Conservation (phyloP, 2,888 invertebrate species). For the Tetropium fuscum region DNA sequence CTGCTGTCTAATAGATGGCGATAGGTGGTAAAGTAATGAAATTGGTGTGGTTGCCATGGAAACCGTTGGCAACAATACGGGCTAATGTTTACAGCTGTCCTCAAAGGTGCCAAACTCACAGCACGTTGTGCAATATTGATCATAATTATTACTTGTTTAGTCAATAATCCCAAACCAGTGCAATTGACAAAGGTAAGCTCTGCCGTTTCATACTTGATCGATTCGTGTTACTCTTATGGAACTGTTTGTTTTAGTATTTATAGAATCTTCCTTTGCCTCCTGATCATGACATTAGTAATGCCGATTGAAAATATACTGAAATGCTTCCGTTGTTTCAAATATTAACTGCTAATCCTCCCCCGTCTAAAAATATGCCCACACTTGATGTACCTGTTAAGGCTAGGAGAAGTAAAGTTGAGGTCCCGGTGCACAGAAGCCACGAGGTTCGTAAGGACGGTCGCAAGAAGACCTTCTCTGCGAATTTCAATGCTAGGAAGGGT, state of each 20-base stretch:
- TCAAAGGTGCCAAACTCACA: conserved; percentile 31
- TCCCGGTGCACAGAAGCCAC: conserved; percentile 55
- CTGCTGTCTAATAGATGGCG: not conserved
- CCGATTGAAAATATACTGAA: conserved; percentile 8
- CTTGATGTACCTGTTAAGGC: conserved; percentile 50
- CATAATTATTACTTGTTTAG: conserved; percentile 28
- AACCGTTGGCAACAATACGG: conserved; percentile 42
- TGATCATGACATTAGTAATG: conserved; percentile 11
- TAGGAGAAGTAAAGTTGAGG: conserved; percentile 53
- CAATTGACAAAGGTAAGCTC: conserved; percentile 5
- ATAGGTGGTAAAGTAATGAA: not conserved
- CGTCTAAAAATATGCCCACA: conserved; percentile 33
- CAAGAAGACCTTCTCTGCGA: conserved; percentile 54
- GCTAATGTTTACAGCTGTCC: conserved; percentile 42
- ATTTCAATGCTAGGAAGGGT: conserved; percentile 53
- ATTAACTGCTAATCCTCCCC: conserved; percentile 29
- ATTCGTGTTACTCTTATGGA: not conserved
- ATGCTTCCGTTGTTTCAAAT: conserved; percentile 50
- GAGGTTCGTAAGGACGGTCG: conserved; percentile 23
- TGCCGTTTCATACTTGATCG: conserved; percentile 19
- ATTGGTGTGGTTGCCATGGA: conserved; percentile 40
- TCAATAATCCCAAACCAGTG: conserved; percentile 17
- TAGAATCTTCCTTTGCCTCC: not conserved
- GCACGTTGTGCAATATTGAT: conserved; percentile 14
- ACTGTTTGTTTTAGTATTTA: conserved; percentile 6